Evolutionary conservation across 2,888 invertebrate genomes (phyloP).

Genomic region (Boloria euphrosyne): DNA sequence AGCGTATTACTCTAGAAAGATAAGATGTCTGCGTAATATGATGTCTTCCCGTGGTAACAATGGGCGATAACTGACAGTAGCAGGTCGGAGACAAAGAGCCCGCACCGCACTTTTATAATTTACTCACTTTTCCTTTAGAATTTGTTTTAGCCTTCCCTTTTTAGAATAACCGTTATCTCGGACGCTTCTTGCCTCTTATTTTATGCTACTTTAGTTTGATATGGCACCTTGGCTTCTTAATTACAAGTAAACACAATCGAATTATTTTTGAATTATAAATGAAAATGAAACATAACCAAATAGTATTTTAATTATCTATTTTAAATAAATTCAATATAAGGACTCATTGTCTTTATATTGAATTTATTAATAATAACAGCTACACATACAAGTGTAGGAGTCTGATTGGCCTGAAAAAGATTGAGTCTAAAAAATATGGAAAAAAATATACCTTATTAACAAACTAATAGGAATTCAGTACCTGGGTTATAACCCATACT

Average conservation of each 20-base stretch:
- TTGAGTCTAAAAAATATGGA: too few relatives aligned
- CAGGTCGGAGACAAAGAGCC: slow-evolving; percentile 64
- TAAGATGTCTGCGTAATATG: slow-evolving; percentile 18
- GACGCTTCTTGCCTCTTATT: slow-evolving; percentile 46
- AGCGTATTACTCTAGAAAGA: not conserved
- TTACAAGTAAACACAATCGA: not conserved
- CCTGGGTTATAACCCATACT: too few relatives aligned
- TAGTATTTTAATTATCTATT: too few relatives aligned
- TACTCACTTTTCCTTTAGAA: slow-evolving; percentile 69
- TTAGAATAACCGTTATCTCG: slow-evolving; percentile 68
- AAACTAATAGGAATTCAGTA: too few relatives aligned
- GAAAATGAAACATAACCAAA: not conserved
- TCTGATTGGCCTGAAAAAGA: too few relatives aligned
- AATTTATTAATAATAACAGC: too few relatives aligned
- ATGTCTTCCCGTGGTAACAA: slow-evolving; percentile 39
- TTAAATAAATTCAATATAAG: too few relatives aligned
- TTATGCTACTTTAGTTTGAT: slow-evolving; percentile 25
- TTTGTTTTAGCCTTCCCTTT: slow-evolving; percentile 46
- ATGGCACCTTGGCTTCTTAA: slow-evolving; percentile 8
- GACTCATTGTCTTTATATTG: too few relatives aligned
- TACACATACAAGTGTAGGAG: too few relatives aligned
- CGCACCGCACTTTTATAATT: slow-evolving; percentile 70
- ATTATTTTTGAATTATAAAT: not conserved
- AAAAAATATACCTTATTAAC: too few relatives aligned
- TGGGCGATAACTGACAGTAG: slow-evolving; percentile 56